Conservation (phyloP, 1,140 invertebrate genomes). For the Whitmania pigra region DNA sequence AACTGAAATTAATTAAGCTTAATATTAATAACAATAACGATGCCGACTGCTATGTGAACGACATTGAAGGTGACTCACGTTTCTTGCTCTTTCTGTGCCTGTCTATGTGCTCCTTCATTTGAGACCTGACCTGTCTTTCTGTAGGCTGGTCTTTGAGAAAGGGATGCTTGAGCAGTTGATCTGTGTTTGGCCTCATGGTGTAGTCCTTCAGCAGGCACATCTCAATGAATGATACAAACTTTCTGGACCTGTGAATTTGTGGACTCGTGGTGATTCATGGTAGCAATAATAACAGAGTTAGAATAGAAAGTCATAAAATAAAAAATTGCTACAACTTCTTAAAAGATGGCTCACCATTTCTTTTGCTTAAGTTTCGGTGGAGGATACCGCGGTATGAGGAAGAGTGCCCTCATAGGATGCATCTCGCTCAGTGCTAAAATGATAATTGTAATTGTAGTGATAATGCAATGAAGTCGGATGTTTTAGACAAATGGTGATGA, state of each 20-base stretch:
- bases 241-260: constrained; percentile 36
- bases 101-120: constrained; percentile 98
- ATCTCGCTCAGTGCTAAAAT: constrained; percentile 62
- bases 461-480: not conserved
- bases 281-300: no score
- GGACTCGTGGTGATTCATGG: no score
- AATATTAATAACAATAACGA: not conserved
- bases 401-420: constrained; percentile 96
- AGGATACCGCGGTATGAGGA: constrained; percentile 91
- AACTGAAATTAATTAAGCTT: not conserved
- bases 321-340: not conserved
- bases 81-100: constrained; percentile 45
- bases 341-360: constrained; percentile 37
- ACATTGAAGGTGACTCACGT: not conserved
- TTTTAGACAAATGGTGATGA: not conserved
- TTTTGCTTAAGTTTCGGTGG: constrained; percentile 82
- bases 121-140: constrained; percentile 89
- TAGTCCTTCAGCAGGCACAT: constrained; percentile 90
- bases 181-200: constrained; percentile 90
- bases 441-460: not conserved
- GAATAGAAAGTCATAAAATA: no score
- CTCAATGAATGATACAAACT: constrained; percentile 59
- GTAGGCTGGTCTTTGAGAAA: constrained; percentile 96
- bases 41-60: not conserved
- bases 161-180: constrained; percentile 88